Percentiles rank a stretch among this genome's conserved stretches.
Evolutionary conservation across 2,113 vertebrate genomes (phyloP).

Genomic region (Pituophis catenifer): DNA sequence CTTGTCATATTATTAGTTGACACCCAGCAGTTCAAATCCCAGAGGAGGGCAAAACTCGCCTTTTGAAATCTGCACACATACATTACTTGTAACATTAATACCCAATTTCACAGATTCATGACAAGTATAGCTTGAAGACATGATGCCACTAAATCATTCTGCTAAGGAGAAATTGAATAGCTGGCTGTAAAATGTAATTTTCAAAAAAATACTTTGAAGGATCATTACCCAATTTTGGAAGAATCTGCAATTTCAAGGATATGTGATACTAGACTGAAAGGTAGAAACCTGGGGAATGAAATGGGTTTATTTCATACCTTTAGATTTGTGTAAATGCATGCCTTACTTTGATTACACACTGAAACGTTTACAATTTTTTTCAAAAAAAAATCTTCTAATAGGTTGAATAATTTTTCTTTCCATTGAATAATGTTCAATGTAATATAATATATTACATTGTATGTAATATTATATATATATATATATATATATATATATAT

Average conservation of each 20-base stretch:
- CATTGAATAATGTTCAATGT: neutral
- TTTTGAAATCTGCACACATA: conserved; percentile 11
- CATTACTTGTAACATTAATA: conserved; percentile 27
- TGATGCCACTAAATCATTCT: neutral
- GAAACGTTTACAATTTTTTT: neutral
- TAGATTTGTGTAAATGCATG: neutral
- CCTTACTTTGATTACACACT: conserved; percentile 10
- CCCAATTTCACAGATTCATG: conserved; percentile 15
- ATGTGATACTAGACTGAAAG: neutral
- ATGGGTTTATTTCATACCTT: conserved; percentile 28
- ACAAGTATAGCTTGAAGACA: conserved; percentile 20
- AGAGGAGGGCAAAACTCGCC: neutral
- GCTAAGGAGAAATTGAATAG: conserved; percentile 22
- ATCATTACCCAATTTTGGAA: neutral
- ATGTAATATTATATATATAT: too few relatives aligned
- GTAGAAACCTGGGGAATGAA: neutral
- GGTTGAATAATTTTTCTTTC: neutral
- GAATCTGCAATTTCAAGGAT: conserved; percentile 26
- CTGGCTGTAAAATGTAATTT: conserved; percentile 10
- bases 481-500: too few relatives aligned
- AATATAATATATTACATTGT: too few relatives aligned
- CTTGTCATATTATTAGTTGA: conserved; percentile 25
- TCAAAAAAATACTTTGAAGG: neutral
- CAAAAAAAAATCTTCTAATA: conserved; percentile 1
- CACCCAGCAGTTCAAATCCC: conserved; percentile 9